Conservation (phyloP, 1,140 invertebrate genomes). For the Brachystomella parvula region DNA sequence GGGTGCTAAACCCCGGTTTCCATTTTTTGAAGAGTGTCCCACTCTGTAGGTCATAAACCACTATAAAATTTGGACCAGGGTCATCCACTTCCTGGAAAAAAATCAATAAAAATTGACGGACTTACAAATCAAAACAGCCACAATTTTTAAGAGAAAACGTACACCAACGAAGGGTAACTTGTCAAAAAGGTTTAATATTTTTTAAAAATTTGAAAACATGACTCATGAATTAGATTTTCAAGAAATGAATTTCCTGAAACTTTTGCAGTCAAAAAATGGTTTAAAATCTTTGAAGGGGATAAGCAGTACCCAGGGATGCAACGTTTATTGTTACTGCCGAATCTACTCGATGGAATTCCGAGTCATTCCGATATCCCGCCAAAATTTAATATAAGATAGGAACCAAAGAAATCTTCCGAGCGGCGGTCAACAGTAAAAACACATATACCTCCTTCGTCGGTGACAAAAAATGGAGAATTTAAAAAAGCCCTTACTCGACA, state of each 20-base stretch:
- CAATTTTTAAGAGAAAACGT: too few species aligned
- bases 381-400: too few species aligned
- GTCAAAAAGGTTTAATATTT: too few species aligned
- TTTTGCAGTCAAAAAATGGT: too few species aligned
- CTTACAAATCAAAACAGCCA: neutral
- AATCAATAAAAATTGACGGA: conserved; percentile 12
- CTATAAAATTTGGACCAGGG: conserved; percentile 74
- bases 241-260: too few species aligned
- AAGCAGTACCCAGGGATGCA: too few species aligned
- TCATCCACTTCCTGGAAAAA: conserved; percentile 69
- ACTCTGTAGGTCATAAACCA: conserved; percentile 82
- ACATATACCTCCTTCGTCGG: neutral
- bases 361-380: conserved; percentile 6
- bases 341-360: too few species aligned
- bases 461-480: neutral
- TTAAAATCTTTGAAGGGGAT: too few species aligned
- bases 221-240: neutral
- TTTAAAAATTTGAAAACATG: too few species aligned
- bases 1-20: conserved; percentile 59
- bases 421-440: neutral
- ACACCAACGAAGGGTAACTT: too few species aligned
- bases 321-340: too few species aligned
- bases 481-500: conserved; percentile 46
- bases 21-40: conserved; percentile 85
- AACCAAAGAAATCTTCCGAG: too few species aligned